phyloP scores from a whole-genome alignment of 2,797 vertebrate species.

The Platyrinchus mystaceus region DNA sequence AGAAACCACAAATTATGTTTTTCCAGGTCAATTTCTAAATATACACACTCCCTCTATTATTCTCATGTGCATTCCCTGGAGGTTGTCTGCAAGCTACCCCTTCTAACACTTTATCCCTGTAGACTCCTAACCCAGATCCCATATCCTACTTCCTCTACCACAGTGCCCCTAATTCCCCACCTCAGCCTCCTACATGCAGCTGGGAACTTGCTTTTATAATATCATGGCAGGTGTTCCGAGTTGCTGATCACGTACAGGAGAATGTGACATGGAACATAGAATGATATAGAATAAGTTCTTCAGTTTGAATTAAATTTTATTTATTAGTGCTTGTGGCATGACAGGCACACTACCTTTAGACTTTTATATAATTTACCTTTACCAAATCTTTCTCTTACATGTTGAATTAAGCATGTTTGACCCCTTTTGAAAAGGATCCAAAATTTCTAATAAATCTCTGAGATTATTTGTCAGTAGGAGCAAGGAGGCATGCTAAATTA shows the following conservation, averaged over 20 bases:
- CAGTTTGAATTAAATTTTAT: background rate
- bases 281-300: background rate
- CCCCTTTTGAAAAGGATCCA: background rate
- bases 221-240: background rate
- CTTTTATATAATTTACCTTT: background rate
- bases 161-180: background rate
- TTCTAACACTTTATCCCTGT: background rate
- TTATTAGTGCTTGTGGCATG: background rate
- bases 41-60: background rate
- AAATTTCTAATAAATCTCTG: background rate
- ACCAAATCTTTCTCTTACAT: rapidly evolving
- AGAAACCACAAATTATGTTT: background rate
- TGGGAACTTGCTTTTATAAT: background rate
- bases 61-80: background rate
- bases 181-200: background rate
- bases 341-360: background rate
- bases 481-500: background rate
- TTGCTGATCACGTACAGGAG: rapidly evolving
- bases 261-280: background rate
- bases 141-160: background rate
- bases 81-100: background rate
- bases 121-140: background rate
- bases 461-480: background rate
- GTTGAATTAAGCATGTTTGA: background rate
- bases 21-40: conserved; percentile 41